Evolutionary conservation across 2,797 vertebrate genomes (phyloP), one percentile per base, ranked within the genome.

Genomic region (Mionectes olivaceus): DNA sequence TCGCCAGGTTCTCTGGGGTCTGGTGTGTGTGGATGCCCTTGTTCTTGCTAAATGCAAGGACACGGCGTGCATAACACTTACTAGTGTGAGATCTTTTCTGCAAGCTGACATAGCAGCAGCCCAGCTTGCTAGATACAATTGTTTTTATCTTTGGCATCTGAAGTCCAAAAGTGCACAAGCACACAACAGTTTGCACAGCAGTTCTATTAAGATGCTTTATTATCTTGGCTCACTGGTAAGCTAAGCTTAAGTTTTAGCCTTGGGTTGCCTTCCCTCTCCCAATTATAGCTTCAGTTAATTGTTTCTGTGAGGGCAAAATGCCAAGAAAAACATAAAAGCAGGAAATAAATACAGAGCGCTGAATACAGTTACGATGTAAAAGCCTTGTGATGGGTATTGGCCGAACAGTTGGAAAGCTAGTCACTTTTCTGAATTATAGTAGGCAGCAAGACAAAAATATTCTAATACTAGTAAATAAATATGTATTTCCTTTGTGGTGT

Each of bases 221-320:
- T 95, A 55, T 93, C 53, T 87, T 93, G 80, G 60, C 64, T 96
- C 4, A 4, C 18, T 88, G 89, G 56, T 86, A 80, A 94, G 47
- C 85, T 94, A 79, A 93, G 70, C 67, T 73, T 30, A 76, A 90
- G 67, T 87, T 96, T 90, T 94, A 94, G 89, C 91, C 73, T 93
- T 93, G 65, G 57, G 83, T 90, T 95, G 83, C 87, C 37, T 88
- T 90, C 89, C 89, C 65, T 91, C 59, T 93, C 91, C 94, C 65
- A 96, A 67, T 95, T 95, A 95, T 82, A 96, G 91, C 89, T 89
- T 76, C 2, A 0, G 83, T 90, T 96, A 94, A 95, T 95, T 96
- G 91, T 96, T 94, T 93, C 92, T 91, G 67, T 88, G 52, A 70
- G 69, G 89, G 91, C 77, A 95, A 90, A 90, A 82, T 73, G 95